Percentiles rank a stretch among this genome's conserved stretches.
phyloP scores from a whole-genome alignment of 2,797 vertebrate species.

The Leptatherina wallacei region DNA sequence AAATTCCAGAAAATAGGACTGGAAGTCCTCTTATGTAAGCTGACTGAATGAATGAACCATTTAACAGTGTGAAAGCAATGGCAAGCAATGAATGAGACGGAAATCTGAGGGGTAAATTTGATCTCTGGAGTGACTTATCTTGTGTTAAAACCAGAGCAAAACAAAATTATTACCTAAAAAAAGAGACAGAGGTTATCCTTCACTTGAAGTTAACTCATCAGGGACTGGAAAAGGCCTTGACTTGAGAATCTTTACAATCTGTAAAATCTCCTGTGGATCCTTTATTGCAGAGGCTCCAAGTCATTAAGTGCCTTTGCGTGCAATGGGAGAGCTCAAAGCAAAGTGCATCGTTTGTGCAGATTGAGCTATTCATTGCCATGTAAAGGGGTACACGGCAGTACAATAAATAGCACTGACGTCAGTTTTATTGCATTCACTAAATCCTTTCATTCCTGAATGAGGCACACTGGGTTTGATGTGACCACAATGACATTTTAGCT shows the following conservation, averaged over 20 bases:
- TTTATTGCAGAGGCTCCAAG: constrained; percentile 34
- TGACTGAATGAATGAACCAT: background rate
- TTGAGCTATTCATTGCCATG: constrained; percentile 38
- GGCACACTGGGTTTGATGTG: constrained; percentile 1
- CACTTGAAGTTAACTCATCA: background rate
- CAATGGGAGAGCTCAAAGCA: constrained; percentile 22
- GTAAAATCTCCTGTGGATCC: constrained; percentile 14
- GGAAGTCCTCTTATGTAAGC: background rate
- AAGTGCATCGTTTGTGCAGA: constrained; percentile 15
- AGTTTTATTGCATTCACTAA: constrained; percentile 14
- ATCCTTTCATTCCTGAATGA: constrained; percentile 6
- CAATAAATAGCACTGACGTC: constrained; percentile 15
- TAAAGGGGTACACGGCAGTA: constrained; percentile 23
- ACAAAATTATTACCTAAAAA: background rate
- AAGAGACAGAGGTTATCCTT: constrained; percentile 3
- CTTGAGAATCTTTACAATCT: constrained; percentile 18
- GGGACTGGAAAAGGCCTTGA: constrained; percentile 1
- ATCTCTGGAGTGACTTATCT: background rate
- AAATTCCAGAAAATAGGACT: background rate
- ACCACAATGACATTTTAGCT: constrained; percentile 9
- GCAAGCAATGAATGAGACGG: background rate
- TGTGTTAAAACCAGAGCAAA: background rate
- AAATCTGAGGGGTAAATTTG: background rate
- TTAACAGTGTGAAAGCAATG: background rate
- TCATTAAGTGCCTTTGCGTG: constrained; percentile 23